Evolutionary conservation across 2,888 invertebrate species (phyloP).

Genomic region (Eupithecia vulgata): DNA sequence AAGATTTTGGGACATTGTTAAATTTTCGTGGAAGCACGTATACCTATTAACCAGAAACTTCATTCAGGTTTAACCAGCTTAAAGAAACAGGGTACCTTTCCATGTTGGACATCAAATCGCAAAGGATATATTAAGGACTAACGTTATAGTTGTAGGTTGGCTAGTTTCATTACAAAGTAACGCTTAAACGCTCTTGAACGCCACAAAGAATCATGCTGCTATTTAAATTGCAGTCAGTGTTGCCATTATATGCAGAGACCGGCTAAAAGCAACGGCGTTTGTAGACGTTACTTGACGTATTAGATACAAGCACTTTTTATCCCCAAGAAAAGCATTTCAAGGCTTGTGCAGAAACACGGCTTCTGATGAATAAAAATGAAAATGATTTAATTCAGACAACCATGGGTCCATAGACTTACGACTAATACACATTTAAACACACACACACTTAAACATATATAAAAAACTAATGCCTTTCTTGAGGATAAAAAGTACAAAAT

Average conservation of each 20-base stretch:
- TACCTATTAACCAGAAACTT: background rate
- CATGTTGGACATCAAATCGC: background rate
- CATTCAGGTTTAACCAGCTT: background rate
- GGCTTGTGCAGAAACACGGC: too few relatives aligned
- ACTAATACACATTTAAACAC: too few relatives aligned
- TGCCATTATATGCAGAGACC: conserved; percentile 1
- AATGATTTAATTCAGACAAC: too few relatives aligned
- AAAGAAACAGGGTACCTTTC: background rate
- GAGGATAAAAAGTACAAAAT: too few relatives aligned
- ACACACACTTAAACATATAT: too few relatives aligned
- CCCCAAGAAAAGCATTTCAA: too few relatives aligned
- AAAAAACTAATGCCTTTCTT: too few relatives aligned
- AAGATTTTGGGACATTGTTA: too few relatives aligned
- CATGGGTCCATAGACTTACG: too few relatives aligned
- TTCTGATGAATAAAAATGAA: too few relatives aligned
- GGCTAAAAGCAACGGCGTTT: background rate
- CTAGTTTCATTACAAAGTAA: conserved; percentile 5
- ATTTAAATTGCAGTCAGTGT: conserved; percentile 62
- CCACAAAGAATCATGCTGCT: conserved; percentile 66
- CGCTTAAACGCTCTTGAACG: conserved; percentile 50
- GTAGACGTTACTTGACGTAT: background rate
- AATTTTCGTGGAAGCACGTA: too few relatives aligned
- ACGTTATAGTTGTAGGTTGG: background rate
- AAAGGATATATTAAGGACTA: background rate
- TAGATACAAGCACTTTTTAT: too few relatives aligned